Conservation (phyloP, 2,113 vertebrate species). For the Ciconia boyciana region DNA sequence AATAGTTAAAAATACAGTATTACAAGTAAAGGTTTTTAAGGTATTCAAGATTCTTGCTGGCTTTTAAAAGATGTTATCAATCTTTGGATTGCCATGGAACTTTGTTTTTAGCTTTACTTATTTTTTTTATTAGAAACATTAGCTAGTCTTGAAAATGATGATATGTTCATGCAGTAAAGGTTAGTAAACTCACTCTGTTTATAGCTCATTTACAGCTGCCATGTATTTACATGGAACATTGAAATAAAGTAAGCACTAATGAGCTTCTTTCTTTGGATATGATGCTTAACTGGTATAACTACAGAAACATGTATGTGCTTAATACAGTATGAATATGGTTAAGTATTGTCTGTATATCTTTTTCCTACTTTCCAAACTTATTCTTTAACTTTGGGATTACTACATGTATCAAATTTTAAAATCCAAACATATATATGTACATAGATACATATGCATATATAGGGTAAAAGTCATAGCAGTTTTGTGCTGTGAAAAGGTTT, state of each 20-base stretch:
- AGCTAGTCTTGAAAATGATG: not conserved
- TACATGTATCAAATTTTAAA: not conserved
- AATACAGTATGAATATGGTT: not conserved
- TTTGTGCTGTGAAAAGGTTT: not conserved
- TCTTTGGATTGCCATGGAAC: not conserved
- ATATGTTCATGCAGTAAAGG: not conserved
- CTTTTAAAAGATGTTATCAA: not conserved
- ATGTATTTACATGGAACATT: not conserved
- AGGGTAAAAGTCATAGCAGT: not conserved
- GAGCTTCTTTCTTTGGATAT: not conserved
- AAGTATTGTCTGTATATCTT: fast-evolving
- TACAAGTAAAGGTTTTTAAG: not conserved
- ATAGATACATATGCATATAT: not conserved
- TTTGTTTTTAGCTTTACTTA: not conserved
- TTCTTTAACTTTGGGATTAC: not conserved
- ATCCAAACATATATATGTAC: not conserved
- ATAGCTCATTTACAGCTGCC: not conserved
- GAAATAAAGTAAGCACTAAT: not conserved
- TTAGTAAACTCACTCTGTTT: not conserved
- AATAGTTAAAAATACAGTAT: not conserved
- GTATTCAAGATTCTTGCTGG: not conserved
- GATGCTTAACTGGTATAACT: not conserved
- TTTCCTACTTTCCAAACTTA: not conserved
- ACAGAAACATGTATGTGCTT: not conserved
- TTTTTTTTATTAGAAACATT: not conserved